Conservation (phyloP, 2,113 vertebrate species). For the Bubo scandiacus region DNA sequence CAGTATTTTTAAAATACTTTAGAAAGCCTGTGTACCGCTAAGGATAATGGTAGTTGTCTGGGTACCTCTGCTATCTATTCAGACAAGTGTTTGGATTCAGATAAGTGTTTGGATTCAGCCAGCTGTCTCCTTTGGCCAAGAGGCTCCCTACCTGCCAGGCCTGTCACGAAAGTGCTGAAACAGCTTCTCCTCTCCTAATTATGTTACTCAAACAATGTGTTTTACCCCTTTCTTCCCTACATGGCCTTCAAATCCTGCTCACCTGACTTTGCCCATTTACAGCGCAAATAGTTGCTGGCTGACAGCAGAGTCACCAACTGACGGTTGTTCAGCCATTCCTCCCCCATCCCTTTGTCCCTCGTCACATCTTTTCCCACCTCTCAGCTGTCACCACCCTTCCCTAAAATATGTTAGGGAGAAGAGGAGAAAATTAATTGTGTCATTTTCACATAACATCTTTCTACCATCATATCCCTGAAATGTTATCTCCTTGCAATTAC, state of each 20-base stretch:
- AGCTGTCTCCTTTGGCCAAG: neutral
- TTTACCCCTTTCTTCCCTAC: neutral
- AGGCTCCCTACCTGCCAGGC: neutral
- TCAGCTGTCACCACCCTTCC: constrained; percentile 53
- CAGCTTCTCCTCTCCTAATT: neutral
- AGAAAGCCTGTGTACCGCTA: neutral
- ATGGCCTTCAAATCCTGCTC: neutral
- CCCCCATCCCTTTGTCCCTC: neutral
- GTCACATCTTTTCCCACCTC: neutral
- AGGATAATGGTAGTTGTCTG: neutral
- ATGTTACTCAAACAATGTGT: neutral
- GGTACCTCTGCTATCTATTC: neutral
- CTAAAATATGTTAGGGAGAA: neutral
- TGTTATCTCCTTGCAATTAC: constrained; percentile 18
- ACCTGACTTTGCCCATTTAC: neutral
- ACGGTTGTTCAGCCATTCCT: neutral
- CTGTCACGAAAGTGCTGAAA: neutral
- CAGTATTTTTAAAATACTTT: neutral
- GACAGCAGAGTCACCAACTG: neutral
- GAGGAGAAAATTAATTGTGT: constrained; percentile 56
- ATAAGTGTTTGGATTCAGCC: neutral
- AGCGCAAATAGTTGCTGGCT: neutral
- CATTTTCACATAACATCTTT: constrained; percentile 35
- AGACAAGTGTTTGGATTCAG: neutral
- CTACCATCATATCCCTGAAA: constrained; percentile 4